phyloP scores from a whole-genome alignment of 2,888 invertebrate species.

The Chromoteleia sp. region DNA sequence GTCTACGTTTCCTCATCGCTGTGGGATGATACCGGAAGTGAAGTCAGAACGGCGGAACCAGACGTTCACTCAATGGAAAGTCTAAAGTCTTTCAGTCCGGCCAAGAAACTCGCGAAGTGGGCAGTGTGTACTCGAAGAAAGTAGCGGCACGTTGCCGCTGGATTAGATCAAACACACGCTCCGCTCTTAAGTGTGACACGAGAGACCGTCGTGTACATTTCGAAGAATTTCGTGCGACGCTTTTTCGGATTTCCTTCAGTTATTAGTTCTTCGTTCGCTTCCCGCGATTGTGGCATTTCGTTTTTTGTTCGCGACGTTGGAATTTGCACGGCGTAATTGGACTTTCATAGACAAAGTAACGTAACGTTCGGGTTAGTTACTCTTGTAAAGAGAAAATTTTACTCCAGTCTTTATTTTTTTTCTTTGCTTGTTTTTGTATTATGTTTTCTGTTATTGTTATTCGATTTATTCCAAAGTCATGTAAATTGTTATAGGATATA shows the following conservation, averaged over 20 bases:
- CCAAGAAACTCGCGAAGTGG: constrained; percentile 75
- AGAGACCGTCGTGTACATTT: constrained; percentile 23
- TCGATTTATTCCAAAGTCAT: too few relatives aligned
- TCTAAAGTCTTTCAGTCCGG: constrained; percentile 80
- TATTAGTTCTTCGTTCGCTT: not conserved
- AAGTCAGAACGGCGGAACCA: constrained; percentile 83
- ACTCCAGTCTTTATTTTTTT: too few relatives aligned
- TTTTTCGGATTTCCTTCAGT: not conserved
- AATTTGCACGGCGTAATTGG: too few relatives aligned
- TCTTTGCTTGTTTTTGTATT: too few relatives aligned
- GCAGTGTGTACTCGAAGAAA: constrained; percentile 70
- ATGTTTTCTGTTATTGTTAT: too few relatives aligned
- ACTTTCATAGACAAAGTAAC: too few relatives aligned
- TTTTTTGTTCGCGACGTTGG: constrained; percentile 1
- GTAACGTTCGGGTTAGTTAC: too few relatives aligned
- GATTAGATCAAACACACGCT: constrained; percentile 61
- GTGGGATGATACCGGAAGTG: constrained; percentile 73
- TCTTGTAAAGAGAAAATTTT: too few relatives aligned
- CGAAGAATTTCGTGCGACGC: not conserved
- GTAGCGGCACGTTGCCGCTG: constrained; percentile 63
- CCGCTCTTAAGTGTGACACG: constrained; percentile 45
- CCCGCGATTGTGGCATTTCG: not conserved
- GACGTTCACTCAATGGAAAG: constrained; percentile 84
- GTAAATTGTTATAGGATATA: too few relatives aligned
- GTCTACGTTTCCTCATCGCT: constrained; percentile 70